Percentiles rank a stretch among this genome's conserved stretches.
phyloP scores from a whole-genome alignment of 2,113 vertebrate species.

The Nothocercus nigrocapillus region DNA sequence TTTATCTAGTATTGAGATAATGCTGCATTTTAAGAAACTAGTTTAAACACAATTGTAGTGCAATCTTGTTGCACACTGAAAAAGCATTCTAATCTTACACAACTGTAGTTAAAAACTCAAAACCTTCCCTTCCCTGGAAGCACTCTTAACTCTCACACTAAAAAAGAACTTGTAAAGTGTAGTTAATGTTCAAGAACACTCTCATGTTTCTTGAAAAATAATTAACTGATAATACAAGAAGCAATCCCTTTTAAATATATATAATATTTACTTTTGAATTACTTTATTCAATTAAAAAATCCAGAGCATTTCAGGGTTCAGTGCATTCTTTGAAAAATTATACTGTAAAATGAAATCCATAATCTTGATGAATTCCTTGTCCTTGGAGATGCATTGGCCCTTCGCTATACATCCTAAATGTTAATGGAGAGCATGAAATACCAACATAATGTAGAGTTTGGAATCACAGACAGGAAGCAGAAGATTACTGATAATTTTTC shows the following conservation, averaged over 20 bases:
- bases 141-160: neutral
- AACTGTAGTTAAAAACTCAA: neutral
- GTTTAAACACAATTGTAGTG: neutral
- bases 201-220: neutral
- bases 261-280: neutral
- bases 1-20: neutral
- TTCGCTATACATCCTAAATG: neutral
- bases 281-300: neutral
- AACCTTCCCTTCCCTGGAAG: neutral
- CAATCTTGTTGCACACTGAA: neutral
- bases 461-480: neutral
- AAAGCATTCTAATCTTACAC: neutral
- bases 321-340: neutral
- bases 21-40: neutral
- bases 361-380: neutral
- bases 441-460: neutral
- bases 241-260: neutral
- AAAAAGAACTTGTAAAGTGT: neutral
- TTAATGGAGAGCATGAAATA: neutral
- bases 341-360: neutral
- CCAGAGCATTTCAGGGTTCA: neutral
- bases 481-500: constrained; percentile 10
- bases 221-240: neutral
- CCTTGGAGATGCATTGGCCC: neutral
- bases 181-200: neutral